phyloP scores from a whole-genome alignment of 2,113 vertebrate species.

The Upupa epops region DNA sequence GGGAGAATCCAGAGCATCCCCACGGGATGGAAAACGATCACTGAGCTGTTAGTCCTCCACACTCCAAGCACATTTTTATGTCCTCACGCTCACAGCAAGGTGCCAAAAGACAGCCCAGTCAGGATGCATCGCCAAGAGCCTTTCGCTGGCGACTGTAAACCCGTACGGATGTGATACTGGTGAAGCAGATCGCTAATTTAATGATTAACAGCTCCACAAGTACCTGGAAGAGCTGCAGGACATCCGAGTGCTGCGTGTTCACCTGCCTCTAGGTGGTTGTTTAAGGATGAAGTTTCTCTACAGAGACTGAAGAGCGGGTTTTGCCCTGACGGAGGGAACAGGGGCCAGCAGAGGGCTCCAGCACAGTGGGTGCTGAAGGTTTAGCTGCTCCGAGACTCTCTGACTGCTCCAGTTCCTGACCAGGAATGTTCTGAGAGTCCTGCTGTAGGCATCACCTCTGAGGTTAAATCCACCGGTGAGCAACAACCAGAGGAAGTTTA shows the following conservation, averaged over 20 bases:
- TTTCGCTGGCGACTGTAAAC: fast-evolving
- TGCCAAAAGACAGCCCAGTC: neutral
- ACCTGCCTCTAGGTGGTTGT: fast-evolving
- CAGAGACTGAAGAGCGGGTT: neutral
- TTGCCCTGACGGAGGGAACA: neutral
- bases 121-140: neutral
- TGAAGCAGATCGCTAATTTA: neutral
- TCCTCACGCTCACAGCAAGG: neutral
- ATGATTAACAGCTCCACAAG: neutral
- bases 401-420: neutral
- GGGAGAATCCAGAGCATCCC: neutral
- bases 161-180: fast-evolving
- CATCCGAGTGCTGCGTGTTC: fast-evolving
- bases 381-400: too few relatives aligned
- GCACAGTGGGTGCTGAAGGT: neutral
- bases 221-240: neutral
- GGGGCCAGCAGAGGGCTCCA: conserved; percentile 60
- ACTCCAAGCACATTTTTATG: neutral
- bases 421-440: fast-evolving
- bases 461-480: fast-evolving
- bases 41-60: neutral
- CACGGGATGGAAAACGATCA: neutral
- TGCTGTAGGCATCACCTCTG: neutral
- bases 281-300: neutral
- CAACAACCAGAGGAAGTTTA: neutral